phyloP scores from a whole-genome alignment of 2,888 invertebrate species.

The Melipona bicolor region DNA sequence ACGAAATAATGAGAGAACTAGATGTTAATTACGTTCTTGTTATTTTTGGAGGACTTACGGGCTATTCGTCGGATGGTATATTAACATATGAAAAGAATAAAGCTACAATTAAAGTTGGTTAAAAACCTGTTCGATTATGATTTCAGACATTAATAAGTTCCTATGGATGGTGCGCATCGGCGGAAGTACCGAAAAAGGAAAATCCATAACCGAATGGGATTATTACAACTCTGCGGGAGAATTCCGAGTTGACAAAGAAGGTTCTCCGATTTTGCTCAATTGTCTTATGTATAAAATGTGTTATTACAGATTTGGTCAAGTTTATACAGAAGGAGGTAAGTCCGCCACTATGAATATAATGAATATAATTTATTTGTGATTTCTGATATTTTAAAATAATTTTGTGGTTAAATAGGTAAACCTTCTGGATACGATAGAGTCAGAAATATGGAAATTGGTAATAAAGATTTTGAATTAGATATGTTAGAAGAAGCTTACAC shows the following conservation, averaged over 20 bases:
- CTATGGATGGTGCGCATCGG: constrained; percentile 99
- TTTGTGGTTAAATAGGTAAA: constrained; percentile 87
- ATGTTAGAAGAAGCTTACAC: constrained; percentile 99
- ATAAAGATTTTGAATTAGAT: constrained; percentile 98
- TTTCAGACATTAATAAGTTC: constrained; percentile 97
- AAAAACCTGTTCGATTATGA: constrained; percentile 20
- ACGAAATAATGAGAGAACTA: constrained; percentile 98
- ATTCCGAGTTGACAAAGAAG: constrained; percentile 98
- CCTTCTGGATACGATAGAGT: constrained; percentile 98
- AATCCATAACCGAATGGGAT: constrained; percentile 97
- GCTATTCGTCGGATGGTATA: constrained; percentile 97
- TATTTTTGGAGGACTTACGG: constrained; percentile 99
- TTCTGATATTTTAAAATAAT: neutral
- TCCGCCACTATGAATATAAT: neutral
- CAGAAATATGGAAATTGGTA: constrained; percentile 98
- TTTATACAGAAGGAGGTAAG: constrained; percentile 96
- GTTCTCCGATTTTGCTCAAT: constrained; percentile 95
- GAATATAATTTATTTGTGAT: neutral
- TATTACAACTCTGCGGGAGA: constrained; percentile 98
- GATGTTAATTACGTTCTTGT: constrained; percentile 99
- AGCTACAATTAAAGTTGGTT: neutral
- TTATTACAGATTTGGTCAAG: constrained; percentile 98
- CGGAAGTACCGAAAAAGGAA: constrained; percentile 97
- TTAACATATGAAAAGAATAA: neutral
- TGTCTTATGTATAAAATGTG: constrained; percentile 99